Conservation (phyloP, 2,113 vertebrate genomes). For the Ammodytes marinus region DNA sequence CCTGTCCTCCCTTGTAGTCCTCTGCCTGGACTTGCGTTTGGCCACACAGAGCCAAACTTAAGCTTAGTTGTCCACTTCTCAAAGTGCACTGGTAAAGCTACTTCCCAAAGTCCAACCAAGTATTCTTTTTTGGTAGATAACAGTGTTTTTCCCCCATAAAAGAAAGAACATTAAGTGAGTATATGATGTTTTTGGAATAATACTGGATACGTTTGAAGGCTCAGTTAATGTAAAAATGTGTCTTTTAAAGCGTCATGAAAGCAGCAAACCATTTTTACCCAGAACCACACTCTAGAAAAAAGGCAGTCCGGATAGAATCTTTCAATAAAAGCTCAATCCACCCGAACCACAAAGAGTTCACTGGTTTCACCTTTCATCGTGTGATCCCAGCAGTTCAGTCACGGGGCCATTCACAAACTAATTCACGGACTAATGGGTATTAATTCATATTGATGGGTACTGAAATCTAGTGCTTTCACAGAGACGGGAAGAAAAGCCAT, state of each 20-base stretch:
- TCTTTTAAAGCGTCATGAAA: conserved; percentile 80
- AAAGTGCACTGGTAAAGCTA: conserved; percentile 76
- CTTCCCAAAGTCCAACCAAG: conserved; percentile 69
- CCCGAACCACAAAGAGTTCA: conserved; percentile 55
- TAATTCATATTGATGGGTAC: conserved; percentile 77
- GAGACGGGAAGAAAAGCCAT: conserved; percentile 91
- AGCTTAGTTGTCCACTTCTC: conserved; percentile 65
- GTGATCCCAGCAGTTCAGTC: conserved; percentile 61
- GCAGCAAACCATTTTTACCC: conserved; percentile 77
- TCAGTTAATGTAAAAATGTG: conserved; percentile 78
- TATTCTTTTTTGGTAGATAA: conserved; percentile 69
- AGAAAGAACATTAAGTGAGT: conserved; percentile 74
- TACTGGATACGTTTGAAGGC: conserved; percentile 82
- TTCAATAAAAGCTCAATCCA: conserved; percentile 50
- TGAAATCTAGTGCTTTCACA: conserved; percentile 88
- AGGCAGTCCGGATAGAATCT: conserved; percentile 50
- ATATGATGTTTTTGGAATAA: conserved; percentile 75
- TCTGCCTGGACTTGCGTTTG: conserved; percentile 48
- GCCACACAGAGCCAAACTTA: conserved; percentile 47
- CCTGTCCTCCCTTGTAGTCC: conserved; percentile 47
- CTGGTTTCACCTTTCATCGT: conserved; percentile 63
- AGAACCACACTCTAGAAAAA: conserved; percentile 61
- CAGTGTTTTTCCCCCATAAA: conserved; percentile 58
- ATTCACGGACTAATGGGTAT: conserved; percentile 80
- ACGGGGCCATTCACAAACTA: conserved; percentile 56